Evolutionary conservation across 2,113 vertebrate species (phyloP).

Genomic region (Larimichthys crocea): DNA sequence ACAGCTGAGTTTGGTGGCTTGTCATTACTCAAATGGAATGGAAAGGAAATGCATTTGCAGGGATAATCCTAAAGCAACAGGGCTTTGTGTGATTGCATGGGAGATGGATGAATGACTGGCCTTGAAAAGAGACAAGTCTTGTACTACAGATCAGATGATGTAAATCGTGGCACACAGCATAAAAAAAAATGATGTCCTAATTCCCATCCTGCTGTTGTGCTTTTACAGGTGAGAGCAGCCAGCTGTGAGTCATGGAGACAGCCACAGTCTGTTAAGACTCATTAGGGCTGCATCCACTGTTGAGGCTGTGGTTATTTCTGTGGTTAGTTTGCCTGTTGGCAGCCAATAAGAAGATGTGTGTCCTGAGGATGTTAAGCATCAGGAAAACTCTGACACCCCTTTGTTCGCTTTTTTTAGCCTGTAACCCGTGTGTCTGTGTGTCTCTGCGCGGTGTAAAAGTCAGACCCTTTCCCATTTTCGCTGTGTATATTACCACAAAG

Average conservation of each 20-base stretch:
- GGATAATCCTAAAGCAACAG: conserved; percentile 73
- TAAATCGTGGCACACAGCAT: conserved; percentile 35
- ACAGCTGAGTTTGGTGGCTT: conserved; percentile 42
- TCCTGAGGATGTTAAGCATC: conserved; percentile 47
- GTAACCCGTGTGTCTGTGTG: conserved; percentile 13
- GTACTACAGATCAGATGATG: conserved; percentile 57
- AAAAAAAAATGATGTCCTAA: conserved; percentile 57
- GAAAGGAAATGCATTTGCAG: conserved; percentile 69
- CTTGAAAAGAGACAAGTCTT: conserved; percentile 54
- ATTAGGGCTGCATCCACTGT: conserved; percentile 47
- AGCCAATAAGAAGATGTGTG: conserved; percentile 44
- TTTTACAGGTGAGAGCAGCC: conserved; percentile 66
- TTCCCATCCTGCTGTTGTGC: conserved; percentile 56
- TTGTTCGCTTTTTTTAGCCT: conserved; percentile 40
- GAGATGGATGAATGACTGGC: conserved; percentile 67
- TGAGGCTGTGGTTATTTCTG: conserved; percentile 59
- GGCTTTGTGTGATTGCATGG: conserved; percentile 66
- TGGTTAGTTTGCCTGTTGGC: conserved; percentile 52
- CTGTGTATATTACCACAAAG: conserved; percentile 44
- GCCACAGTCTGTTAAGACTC: conserved; percentile 55
- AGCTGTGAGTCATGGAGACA: conserved; percentile 57
- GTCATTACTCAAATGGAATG: conserved; percentile 72
- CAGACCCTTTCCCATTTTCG: conserved; percentile 41
- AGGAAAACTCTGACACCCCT: conserved; percentile 36
- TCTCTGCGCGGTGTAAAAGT: conserved; percentile 30